Evolutionary conservation across 53 echinoderm and acorn worm species (phyloP).

Genomic region (Astropecten irregularis): DNA sequence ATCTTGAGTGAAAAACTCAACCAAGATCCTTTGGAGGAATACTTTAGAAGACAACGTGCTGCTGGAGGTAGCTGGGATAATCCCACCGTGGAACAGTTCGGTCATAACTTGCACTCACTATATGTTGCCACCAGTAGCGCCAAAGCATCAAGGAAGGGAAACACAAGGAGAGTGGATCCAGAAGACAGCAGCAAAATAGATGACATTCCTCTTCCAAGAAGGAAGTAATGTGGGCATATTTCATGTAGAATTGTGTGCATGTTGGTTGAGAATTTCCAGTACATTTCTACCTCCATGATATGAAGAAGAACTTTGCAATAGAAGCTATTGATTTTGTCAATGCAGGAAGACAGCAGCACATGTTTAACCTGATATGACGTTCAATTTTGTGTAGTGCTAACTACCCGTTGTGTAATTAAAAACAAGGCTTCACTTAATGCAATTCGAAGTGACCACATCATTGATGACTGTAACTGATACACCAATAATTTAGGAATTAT

Average conservation of each 20-base stretch:
- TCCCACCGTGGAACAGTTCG: not conserved
- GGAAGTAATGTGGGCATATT: not conserved
- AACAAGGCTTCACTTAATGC: too few relatives aligned
- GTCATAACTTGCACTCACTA: not conserved
- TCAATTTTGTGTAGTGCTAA: too few relatives aligned
- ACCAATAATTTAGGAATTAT: too few relatives aligned
- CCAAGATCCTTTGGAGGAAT: constrained; percentile 53
- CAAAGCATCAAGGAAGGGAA: not conserved
- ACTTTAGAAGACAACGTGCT: constrained; percentile 45
- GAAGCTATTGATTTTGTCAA: not conserved
- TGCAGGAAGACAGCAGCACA: too few relatives aligned
- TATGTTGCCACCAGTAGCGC: not conserved
- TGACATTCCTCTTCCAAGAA: not conserved
- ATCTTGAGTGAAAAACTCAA: constrained; percentile 35
- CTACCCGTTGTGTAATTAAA: too few relatives aligned
- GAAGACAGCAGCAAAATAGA: not conserved
- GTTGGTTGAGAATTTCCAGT: not conserved
- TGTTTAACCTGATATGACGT: too few relatives aligned
- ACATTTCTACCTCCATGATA: not conserved
- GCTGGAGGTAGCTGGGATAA: not conserved
- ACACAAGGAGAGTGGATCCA: not conserved
- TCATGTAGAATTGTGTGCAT: not conserved
- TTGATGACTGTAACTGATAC: too few relatives aligned
- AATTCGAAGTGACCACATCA: too few relatives aligned
- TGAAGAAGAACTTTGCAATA: not conserved